phyloP scores from a whole-genome alignment of 2,888 invertebrate species.

The Drosophila cognata region DNA sequence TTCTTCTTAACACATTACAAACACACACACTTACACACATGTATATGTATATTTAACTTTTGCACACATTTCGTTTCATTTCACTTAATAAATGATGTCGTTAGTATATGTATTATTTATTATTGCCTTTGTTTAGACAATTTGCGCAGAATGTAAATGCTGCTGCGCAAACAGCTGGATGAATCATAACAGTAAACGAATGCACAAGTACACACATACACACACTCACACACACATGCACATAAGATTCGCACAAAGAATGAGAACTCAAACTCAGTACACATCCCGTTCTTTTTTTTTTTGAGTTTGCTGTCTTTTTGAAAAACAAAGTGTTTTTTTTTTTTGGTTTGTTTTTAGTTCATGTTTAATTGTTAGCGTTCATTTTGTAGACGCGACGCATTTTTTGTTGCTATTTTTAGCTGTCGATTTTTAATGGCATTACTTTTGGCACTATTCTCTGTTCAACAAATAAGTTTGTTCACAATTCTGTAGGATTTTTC shows the following conservation, averaged over 20 bases:
- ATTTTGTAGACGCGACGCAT: constrained; percentile 59
- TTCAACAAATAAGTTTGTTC: background rate
- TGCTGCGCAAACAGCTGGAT: constrained; percentile 77
- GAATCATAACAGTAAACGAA: constrained; percentile 72
- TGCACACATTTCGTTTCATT: constrained; percentile 36
- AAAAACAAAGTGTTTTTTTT: constrained; percentile 30
- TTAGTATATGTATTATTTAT: constrained; percentile 42
- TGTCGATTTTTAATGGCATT: constrained; percentile 52
- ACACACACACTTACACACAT: constrained; percentile 6
- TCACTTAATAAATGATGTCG: constrained; percentile 41
- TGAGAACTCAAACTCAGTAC: constrained; percentile 18
- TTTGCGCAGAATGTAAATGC: constrained; percentile 65
- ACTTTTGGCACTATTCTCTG: constrained; percentile 41
- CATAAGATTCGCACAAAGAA: constrained; percentile 11
- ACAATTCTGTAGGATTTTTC: background rate
- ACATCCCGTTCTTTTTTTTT: constrained; percentile 17
- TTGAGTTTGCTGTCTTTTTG: background rate
- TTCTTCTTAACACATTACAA: constrained; percentile 7
- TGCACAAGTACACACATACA: constrained; percentile 23
- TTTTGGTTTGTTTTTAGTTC: constrained; percentile 38
- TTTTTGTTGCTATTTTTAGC: constrained; percentile 57
- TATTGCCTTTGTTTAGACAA: constrained; percentile 49
- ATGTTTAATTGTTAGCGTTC: constrained; percentile 47
- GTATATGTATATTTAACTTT: constrained; percentile 29
- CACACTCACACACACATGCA: background rate